Base-by-base conservation (phyloP, 2,797 vertebrate genomes). In the Sebastes baramenuke region DNA sequence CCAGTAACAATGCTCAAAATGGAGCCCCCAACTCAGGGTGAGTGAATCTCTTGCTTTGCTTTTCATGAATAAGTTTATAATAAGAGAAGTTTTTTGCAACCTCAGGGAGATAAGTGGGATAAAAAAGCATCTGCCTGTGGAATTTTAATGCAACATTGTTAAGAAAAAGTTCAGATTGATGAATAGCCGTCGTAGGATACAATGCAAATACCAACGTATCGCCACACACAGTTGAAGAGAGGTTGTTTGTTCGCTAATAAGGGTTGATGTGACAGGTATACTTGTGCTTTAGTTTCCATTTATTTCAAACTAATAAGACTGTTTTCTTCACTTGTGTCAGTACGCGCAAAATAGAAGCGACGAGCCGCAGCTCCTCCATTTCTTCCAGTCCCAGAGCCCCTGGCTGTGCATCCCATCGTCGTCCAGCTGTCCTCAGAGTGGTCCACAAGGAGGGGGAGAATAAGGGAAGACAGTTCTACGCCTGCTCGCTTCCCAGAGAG, bases 381-480 rank as follows among this genome's bases (percentile, higher is more conserved):
- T 81, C 89, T 62, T 82, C 86, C 62, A 61, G 65, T 75, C 6
- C 61, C 46, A 73, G 58, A 20, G 90, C 24, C 27, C 97, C 97
- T 74, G 82, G 83, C 88, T 99, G 98, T 88, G 85, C 73, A 58
- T 93, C 95, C 80, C 98, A 99, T 62, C 58, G 67, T 5, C 92
- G 88, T 1, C 94, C 93, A 62, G 96, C 97, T 52, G 79, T 90
- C 84, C 96, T 98, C 83, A 92, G 95, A 67, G 91, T 97, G 72
- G 98, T 99, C 80, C 96, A 90, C 86, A 99, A 99, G 87, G 95
- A 96, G 0, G 98, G 98, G 5, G 95, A 96, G 61, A 99, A 98
- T 94, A 97, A 97, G 79, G 97, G 97, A 87, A 96, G 98, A 11
- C 95, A 89, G 71, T 99, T 99, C 90, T 98, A 97, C 42, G 77